A percentile compares a stretch with the other conserved stretches of the same genome.
Conservation (phyloP, 2,797 vertebrate species). For the Poecile montanus region DNA sequence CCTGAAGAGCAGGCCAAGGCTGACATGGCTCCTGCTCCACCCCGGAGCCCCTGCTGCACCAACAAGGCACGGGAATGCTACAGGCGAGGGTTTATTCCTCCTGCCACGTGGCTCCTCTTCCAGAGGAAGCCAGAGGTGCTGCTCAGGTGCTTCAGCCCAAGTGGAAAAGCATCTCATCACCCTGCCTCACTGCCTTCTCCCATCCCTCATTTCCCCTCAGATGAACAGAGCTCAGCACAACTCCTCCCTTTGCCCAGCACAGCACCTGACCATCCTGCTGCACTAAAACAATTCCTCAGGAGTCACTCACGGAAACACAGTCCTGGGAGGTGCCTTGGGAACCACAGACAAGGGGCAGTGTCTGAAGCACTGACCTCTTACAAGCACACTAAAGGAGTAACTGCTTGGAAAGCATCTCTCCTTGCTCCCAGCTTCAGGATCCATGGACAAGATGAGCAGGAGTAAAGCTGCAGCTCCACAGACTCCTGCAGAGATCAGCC, state of each 20-base stretch:
- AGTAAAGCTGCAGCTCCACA: background rate
- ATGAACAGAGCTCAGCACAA: background rate
- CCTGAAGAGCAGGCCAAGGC: background rate
- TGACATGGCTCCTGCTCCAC: background rate
- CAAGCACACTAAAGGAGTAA: background rate
- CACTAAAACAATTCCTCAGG: background rate
- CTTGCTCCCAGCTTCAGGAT: background rate
- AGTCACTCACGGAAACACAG: background rate
- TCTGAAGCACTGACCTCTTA: background rate
- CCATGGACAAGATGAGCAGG: rapidly evolving
- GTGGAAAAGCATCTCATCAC: background rate
- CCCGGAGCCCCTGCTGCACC: rapidly evolving
- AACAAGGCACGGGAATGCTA: rapidly evolving
- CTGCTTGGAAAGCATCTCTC: background rate
- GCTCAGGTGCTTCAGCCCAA: background rate
- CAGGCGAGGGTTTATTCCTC: background rate
- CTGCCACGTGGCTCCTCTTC: rapidly evolving
- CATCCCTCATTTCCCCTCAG: background rate
- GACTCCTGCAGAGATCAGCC: background rate
- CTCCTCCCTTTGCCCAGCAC: background rate
- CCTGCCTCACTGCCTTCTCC: background rate
- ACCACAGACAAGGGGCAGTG: rapidly evolving
- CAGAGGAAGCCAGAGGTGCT: background rate
- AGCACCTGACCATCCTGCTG: background rate
- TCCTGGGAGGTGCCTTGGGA: background rate